phyloP scores from a whole-genome alignment of 2,888 invertebrate species.

The Metellina segmentata region DNA sequence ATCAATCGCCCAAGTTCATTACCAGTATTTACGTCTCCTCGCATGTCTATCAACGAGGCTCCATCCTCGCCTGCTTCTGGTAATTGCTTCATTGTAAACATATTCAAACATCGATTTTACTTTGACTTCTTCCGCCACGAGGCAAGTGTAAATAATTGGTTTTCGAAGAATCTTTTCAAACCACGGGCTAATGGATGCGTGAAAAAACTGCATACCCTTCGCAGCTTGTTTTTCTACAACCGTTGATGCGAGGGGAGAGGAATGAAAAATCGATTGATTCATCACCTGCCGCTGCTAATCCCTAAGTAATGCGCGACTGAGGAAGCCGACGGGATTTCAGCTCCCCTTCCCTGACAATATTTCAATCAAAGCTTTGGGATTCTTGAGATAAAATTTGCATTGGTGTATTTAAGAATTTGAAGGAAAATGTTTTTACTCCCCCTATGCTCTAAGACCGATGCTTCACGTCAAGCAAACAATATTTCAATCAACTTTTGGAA shows the following conservation, averaged over 20 bases:
- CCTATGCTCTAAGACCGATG: no score
- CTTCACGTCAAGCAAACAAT: no score
- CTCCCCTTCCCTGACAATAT: neutral
- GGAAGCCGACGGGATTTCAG: neutral
- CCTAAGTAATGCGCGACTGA: neutral
- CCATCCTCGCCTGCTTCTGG: no score
- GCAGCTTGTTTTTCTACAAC: neutral
- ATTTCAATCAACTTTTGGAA: no score
- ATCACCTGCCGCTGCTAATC: neutral
- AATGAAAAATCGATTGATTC: conserved; percentile 1
- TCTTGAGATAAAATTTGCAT: no score
- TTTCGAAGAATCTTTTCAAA: neutral
- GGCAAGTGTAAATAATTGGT: neutral
- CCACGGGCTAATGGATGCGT: neutral
- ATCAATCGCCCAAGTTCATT: no score
- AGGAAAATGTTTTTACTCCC: no score
- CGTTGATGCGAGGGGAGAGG: neutral
- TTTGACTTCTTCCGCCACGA: neutral
- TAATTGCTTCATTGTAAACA: neutral
- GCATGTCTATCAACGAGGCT: no score
- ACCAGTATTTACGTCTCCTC: no score
- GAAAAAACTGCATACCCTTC: neutral
- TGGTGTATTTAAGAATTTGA: no score
- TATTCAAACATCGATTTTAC: neutral
- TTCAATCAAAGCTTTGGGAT: neutral